These are phyloP conservation scores for Uropsilus gracilis DNA, from an alignment of 2,113 vertebrate species.

Conservation along the genomic window DNA sequence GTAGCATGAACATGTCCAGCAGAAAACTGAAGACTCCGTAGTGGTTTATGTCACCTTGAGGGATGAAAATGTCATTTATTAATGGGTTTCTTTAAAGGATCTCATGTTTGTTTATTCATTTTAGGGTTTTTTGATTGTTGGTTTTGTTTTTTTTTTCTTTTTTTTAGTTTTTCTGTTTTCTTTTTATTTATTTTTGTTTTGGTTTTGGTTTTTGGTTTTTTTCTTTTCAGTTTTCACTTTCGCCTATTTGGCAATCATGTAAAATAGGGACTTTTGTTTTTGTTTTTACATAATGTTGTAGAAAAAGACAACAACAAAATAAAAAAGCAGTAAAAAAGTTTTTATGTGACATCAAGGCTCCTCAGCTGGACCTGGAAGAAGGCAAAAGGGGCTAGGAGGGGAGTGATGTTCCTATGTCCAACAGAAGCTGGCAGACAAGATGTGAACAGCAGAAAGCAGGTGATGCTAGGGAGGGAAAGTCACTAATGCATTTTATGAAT, in stretches of 20 bases:
- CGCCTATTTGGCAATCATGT: neutral
- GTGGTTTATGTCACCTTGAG: neutral
- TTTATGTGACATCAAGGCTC: no score
- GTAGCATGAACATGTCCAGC: neutral
- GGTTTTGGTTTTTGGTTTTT: neutral
- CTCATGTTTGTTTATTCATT: neutral
- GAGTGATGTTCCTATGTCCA: rapidly evolving
- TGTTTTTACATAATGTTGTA: neutral
- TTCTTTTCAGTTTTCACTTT: neutral
- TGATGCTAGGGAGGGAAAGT: neutral
- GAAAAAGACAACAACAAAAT: no score
- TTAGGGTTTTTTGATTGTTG: no score
- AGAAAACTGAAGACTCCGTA: no score
- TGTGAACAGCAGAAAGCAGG: neutral
- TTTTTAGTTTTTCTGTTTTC: no score
- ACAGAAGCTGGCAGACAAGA: neutral
- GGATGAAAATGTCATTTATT: neutral
- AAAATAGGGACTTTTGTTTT: neutral
- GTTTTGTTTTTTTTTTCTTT: no score
- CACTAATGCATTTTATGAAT: neutral
- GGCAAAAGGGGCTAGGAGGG: neutral
- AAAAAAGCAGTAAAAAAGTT: no score
- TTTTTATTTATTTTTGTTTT: no score
- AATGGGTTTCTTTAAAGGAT: neutral
- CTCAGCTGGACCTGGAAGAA: neutral